phyloP scores from a whole-genome alignment of 2,888 invertebrate species.

The Diadegma fenestrale region DNA sequence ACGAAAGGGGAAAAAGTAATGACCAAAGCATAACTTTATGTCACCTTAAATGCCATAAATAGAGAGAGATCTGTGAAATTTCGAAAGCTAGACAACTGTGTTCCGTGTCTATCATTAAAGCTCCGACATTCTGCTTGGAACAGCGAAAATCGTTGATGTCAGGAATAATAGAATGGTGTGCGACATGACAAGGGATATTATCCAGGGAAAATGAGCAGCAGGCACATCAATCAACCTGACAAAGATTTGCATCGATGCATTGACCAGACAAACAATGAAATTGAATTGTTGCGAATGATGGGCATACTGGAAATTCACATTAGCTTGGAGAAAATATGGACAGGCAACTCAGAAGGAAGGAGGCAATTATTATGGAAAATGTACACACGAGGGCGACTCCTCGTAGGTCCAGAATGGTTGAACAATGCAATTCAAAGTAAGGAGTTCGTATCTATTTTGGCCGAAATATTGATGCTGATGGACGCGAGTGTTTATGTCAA shows the following conservation, averaged over 20 bases:
- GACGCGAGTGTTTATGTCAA: slow-evolving; percentile 41
- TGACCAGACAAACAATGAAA: background rate
- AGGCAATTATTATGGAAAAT: background rate
- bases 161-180: background rate
- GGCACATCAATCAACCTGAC: background rate
- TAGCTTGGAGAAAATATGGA: background rate
- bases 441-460: slow-evolving; percentile 31
- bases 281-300: background rate
- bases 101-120: slow-evolving; percentile 44
- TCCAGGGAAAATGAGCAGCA: background rate
- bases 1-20: slow-evolving; percentile 41
- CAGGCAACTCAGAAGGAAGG: background rate
- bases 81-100: slow-evolving; percentile 39
- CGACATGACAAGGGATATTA: slow-evolving; percentile 15
- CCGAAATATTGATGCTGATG: slow-evolving; percentile 51
- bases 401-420: slow-evolving; percentile 17
- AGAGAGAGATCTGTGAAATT: slow-evolving; percentile 2
- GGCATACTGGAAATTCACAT: background rate
- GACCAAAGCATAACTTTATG: slow-evolving; percentile 27
- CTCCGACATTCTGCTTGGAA: slow-evolving; percentile 44
- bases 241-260: background rate
- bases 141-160: slow-evolving; percentile 27
- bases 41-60: slow-evolving; percentile 19
- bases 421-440: background rate
- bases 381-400: background rate